Percentiles rank a stretch among this genome's conserved stretches.
These are phyloP conservation scores for Lycocerus yunnanus DNA, from an alignment of 2,888 invertebrate species.

Conservation along the genomic window DNA sequence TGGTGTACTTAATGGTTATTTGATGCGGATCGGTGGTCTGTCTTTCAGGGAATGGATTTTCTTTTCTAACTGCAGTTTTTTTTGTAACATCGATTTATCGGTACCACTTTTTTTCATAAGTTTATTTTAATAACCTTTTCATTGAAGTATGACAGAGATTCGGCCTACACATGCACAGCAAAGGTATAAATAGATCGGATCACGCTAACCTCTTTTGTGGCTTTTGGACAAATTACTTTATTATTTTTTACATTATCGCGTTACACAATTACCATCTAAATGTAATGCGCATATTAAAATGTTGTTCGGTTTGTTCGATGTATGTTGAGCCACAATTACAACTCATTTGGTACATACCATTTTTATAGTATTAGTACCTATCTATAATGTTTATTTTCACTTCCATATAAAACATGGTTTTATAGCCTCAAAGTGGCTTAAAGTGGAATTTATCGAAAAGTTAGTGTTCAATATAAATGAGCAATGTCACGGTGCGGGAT, in stretches of 20 bases:
- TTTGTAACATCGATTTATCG: background rate
- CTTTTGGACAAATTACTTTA: background rate
- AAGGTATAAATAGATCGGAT: background rate
- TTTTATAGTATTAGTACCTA: too few relatives aligned
- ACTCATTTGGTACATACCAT: background rate
- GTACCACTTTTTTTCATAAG: background rate
- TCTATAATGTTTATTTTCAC: background rate
- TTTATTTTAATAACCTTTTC: background rate
- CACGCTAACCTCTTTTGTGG: background rate
- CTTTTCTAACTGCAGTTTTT: background rate
- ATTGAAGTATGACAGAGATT: background rate
- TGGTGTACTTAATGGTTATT: slow-evolving; percentile 37
- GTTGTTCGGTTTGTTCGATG: background rate
- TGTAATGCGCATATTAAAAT: background rate
- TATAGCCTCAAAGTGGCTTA: background rate
- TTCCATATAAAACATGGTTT: background rate
- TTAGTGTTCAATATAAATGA: background rate
- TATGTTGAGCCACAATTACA: background rate
- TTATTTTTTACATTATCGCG: background rate
- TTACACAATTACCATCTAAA: background rate
- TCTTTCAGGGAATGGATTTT: slow-evolving; percentile 9
- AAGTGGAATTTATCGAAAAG: background rate
- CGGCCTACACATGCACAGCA: background rate
- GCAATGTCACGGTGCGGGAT: background rate
- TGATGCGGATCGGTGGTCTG: slow-evolving; percentile 33